These are phyloP conservation scores for Cisticola juncidis DNA, from an alignment of 2,113 vertebrate species.

Conservation along the genomic window DNA sequence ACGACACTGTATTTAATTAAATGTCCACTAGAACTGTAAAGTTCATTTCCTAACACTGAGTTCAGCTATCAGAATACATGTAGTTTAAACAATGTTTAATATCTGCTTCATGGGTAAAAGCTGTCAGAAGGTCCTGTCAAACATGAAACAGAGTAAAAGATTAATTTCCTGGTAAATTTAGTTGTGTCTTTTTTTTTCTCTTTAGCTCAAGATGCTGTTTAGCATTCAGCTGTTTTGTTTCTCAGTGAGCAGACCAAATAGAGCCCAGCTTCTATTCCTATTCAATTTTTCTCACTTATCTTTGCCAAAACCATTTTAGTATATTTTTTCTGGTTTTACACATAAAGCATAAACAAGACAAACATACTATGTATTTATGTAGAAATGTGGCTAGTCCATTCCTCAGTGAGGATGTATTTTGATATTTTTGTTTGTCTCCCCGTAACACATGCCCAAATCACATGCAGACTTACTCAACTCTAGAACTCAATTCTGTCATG, in stretches of 20 bases:
- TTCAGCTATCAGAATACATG: conserved; percentile 10
- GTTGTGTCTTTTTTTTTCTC: neutral
- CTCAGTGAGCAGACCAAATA: neutral
- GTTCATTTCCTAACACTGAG: neutral
- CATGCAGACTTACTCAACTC: neutral
- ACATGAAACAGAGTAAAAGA: neutral
- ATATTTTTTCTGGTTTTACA: neutral
- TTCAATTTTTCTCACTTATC: neutral
- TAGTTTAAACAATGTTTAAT: conserved; percentile 20
- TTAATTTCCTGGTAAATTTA: conserved; percentile 32
- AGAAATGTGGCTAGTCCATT: neutral
- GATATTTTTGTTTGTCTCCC: neutral
- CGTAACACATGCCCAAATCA: neutral
- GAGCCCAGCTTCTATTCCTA: neutral
- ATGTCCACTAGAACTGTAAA: neutral
- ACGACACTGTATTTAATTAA: neutral
- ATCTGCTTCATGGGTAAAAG: conserved; percentile 14
- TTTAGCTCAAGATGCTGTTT: neutral
- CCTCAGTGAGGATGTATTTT: neutral
- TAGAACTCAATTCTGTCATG: neutral
- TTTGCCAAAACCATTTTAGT: neutral
- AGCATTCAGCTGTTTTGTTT: neutral
- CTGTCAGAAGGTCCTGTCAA: conserved; percentile 41
- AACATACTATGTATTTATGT: fast-evolving
- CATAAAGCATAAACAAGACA: neutral